Conservation (phyloP, 2,888 invertebrate species). For the Andrena flavipes region DNA sequence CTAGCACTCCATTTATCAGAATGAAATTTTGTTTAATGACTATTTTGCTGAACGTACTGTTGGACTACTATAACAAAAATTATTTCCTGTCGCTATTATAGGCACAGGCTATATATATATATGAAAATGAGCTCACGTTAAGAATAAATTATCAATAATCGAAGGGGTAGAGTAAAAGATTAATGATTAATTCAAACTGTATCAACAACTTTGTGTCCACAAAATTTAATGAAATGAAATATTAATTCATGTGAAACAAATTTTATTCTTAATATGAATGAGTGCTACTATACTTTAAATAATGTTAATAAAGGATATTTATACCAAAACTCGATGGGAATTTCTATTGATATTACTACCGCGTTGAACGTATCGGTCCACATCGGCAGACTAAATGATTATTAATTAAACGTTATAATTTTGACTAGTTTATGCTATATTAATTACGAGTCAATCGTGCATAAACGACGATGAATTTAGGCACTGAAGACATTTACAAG, state of each 20-base stretch:
- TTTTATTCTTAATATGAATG: no score
- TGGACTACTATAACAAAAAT: no score
- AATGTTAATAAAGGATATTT: background rate
- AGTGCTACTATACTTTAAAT: background rate
- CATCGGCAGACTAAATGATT: background rate
- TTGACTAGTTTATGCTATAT: background rate
- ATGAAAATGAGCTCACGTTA: background rate
- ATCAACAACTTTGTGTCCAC: no score
- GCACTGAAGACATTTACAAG: background rate
- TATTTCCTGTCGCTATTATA: no score
- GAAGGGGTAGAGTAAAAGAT: no score
- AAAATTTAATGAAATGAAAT: background rate
- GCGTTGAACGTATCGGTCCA: constrained; percentile 16
- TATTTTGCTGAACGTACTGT: no score
- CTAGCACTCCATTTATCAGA: background rate
- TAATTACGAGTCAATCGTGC: constrained; percentile 8
- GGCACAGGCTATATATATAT: no score
- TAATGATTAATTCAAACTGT: no score
- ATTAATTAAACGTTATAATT: background rate
- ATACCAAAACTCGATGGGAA: background rate
- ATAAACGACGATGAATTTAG: background rate
- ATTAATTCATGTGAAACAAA: no score
- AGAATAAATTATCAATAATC: background rate
- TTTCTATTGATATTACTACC: background rate
- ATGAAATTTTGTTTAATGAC: background rate